Conservation (phyloP, 2,113 vertebrate species). For the Saimiri boliviensis region DNA sequence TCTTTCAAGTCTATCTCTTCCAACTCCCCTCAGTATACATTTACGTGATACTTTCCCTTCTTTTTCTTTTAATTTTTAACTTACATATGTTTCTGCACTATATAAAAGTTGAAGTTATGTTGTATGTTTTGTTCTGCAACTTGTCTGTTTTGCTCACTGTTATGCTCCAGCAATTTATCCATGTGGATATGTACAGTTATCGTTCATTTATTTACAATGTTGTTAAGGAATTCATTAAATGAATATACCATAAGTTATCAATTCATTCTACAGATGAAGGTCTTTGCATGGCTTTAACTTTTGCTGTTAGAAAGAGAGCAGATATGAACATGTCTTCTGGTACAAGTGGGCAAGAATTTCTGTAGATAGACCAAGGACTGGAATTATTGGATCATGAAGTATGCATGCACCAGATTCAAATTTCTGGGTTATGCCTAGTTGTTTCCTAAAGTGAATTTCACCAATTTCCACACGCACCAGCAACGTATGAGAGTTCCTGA, state of each 20-base stretch:
- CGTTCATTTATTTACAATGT: neutral
- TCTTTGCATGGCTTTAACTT: neutral
- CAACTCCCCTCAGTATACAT: neutral
- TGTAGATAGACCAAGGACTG: neutral
- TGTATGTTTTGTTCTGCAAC: neutral
- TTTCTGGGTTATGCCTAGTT: neutral
- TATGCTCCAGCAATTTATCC: neutral
- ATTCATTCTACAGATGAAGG: neutral
- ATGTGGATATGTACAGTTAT: neutral
- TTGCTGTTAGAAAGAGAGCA: neutral
- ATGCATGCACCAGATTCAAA: neutral
- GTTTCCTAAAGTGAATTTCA: conserved; percentile 9
- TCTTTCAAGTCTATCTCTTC: neutral
- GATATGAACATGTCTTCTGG: neutral
- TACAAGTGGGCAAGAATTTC: conserved; percentile 7
- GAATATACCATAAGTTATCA: neutral
- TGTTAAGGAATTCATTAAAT: neutral
- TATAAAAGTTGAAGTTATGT: neutral
- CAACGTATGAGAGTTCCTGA: neutral
- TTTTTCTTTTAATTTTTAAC: neutral
- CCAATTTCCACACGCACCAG: neutral
- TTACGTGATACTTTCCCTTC: neutral
- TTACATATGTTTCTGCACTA: neutral
- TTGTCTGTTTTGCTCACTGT: neutral
- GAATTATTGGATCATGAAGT: neutral